These are phyloP conservation scores for Nephrotoma appendiculata DNA, from an alignment of 2,888 invertebrate species.

Conservation along the genomic window DNA sequence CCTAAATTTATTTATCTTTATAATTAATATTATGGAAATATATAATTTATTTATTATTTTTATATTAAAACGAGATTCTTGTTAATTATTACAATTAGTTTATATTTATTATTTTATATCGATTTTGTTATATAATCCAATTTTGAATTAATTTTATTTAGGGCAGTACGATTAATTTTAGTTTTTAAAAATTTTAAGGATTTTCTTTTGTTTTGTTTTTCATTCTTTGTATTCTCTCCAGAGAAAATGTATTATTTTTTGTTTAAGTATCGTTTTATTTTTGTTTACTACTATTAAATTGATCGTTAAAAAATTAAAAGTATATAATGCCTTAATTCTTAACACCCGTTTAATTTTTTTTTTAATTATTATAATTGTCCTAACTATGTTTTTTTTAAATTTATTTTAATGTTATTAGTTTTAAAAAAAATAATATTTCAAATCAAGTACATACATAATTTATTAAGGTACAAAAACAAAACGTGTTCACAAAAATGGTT, in stretches of 20 bases:
- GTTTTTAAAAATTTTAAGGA: not conserved
- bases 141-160: not conserved
- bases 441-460: not conserved
- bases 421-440: not conserved
- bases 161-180: not conserved
- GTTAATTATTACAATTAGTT: not conserved
- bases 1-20: not conserved
- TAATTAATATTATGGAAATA: not conserved
- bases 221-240: not conserved
- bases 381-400: not conserved
- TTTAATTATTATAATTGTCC: slow-evolving; percentile 1
- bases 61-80: not conserved
- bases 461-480: not conserved
- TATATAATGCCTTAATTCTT: slow-evolving; percentile 1
- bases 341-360: slow-evolving; percentile 5
- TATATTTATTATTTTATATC: not conserved
- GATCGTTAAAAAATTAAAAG: not conserved
- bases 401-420: not conserved
- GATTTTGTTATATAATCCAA: not conserved
- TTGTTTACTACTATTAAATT: not conserved
- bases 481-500: not conserved
- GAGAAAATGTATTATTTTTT: not conserved
- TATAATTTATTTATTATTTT: not conserved
- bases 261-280: not conserved
- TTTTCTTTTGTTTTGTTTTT: slow-evolving; percentile 5